These are phyloP conservation scores for Nothoprocta pentlandii DNA, from an alignment of 2,113 vertebrate genomes.

Conservation along the genomic window DNA sequence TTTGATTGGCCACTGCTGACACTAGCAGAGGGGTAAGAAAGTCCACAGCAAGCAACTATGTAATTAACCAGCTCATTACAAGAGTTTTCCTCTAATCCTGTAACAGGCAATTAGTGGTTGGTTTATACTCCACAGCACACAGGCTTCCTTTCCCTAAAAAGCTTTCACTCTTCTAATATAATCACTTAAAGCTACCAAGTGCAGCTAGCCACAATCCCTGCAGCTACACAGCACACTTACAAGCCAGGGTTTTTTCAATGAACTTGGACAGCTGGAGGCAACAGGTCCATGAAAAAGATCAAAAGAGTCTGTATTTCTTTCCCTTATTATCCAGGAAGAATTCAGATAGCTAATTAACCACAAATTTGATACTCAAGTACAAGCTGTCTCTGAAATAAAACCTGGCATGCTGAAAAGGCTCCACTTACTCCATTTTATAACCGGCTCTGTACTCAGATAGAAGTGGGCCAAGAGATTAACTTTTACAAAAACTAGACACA, in stretches of 20 bases:
- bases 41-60: background rate
- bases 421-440: background rate
- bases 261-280: background rate
- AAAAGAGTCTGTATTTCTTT: background rate
- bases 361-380: background rate
- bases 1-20: background rate
- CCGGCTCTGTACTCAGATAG: background rate
- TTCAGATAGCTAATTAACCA: background rate
- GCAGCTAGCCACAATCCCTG: background rate
- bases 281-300: background rate
- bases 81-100: conserved; percentile 4
- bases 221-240: background rate
- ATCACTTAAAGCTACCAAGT: background rate
- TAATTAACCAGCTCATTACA: conserved; percentile 20
- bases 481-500: background rate
- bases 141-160: conserved; percentile 1
- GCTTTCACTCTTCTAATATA: background rate
- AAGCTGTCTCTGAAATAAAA: background rate
- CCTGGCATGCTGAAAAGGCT: background rate
- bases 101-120: conserved; percentile 16
- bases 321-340: background rate
- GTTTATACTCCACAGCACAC: background rate
- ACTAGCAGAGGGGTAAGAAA: background rate
- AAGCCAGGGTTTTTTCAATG: background rate
- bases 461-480: background rate